A percentile compares a stretch with the other conserved stretches of the same genome.
phyloP scores from a whole-genome alignment of 2,113 vertebrate genomes.

The Odontesthes bonariensis region DNA sequence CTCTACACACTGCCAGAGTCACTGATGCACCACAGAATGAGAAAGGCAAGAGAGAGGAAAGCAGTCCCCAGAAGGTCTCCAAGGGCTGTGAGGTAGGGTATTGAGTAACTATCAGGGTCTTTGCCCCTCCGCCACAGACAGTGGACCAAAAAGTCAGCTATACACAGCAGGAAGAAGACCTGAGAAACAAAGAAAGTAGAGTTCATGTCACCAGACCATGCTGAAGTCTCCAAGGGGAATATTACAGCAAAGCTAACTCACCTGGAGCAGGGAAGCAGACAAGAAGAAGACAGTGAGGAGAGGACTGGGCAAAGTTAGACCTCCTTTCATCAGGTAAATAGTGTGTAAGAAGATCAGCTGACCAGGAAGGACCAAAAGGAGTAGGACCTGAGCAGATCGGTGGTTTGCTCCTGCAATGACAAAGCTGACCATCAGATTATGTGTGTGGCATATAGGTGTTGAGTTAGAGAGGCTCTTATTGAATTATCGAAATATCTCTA shows the following conservation, averaged over 20 bases:
- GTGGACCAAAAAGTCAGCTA: constrained; percentile 89
- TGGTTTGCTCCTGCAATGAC: constrained; percentile 85
- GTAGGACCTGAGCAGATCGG: constrained; percentile 89
- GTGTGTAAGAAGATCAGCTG: constrained; percentile 89
- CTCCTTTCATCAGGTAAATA: constrained; percentile 88
- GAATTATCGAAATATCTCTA: background rate
- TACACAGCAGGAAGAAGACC: constrained; percentile 88
- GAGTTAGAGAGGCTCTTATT: background rate
- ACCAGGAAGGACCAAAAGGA: constrained; percentile 90
- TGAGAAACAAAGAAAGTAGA: constrained; percentile 55
- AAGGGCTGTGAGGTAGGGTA: constrained; percentile 95
- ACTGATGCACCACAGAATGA: constrained; percentile 66
- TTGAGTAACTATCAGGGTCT: constrained; percentile 94
- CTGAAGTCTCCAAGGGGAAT: too few species aligned
- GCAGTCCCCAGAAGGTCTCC: constrained; percentile 92
- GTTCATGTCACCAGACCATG: background rate
- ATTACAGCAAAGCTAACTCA: constrained; percentile 58
- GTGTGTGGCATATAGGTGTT: background rate
- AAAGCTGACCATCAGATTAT: constrained; percentile 23
- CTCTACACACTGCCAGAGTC: constrained; percentile 47
- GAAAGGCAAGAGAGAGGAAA: constrained; percentile 89
- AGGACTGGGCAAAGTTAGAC: constrained; percentile 76
- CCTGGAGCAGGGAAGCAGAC: constrained; percentile 89
- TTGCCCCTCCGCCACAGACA: constrained; percentile 87
- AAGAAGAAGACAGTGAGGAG: constrained; percentile 88